Base-by-base conservation (phyloP, 2,888 invertebrate species). In the Macaria notata region DNA sequence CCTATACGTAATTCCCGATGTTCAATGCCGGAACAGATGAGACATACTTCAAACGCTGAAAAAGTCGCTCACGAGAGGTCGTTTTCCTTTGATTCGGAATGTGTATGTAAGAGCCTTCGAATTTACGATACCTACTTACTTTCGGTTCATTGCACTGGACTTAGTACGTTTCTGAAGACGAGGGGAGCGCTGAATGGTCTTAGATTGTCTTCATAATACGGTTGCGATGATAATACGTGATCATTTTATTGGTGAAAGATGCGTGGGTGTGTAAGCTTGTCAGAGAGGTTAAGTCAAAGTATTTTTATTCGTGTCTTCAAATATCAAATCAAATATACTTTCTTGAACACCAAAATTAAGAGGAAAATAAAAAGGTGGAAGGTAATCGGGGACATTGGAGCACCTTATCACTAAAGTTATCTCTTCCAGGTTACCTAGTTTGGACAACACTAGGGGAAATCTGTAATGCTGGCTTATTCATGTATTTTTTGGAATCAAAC, bases 131-230 rank as follows among this genome's bases (percentile, higher is more conserved):
- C 62, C 62, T 59, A 58, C 59, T 59, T 54, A 59, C 54, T 64
- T 46, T 42, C 61, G 55, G 51, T 56, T 60, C 58, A 53, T 56
- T 62, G 61, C 60, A 52, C 31, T 36, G 43, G 57, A 55, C 57
- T 61, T 42, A 53, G 58, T 56, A 54, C 58, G 54, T 61, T 54
- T 50, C 53, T 38, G 60, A 54, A 55, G 19, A 57, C 33, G 48
- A 41, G 47, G 54, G 60, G 49, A 48, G 59, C 54, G 54, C 47
- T 58, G 56, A 60, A 56, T 42, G 46, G 54, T 52, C 41, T 44
- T 54, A 55, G 62, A 63, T 66, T 64, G 65, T 66, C 64, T 63
- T 64, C 63, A 60, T 65, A 65, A 63, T 64, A 64, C 58, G 62
- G 61, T 64, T 64, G 61, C 56, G 62, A 65, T 53, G 54, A 53